Evolutionary conservation across 2,113 vertebrate species (phyloP).

Genomic region (Talpa occidentalis): DNA sequence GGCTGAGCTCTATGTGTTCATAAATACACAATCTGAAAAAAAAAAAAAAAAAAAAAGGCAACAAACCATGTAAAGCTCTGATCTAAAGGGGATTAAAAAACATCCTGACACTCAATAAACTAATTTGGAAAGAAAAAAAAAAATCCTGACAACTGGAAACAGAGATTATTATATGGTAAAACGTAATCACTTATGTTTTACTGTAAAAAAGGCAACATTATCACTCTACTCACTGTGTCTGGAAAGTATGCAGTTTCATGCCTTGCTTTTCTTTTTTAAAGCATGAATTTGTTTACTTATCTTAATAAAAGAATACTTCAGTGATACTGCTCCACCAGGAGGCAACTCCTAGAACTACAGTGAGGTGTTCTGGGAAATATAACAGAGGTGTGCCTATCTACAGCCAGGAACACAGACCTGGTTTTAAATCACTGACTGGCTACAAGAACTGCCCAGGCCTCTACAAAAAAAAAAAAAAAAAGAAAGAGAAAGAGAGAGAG

Average conservation of each 20-base stretch:
- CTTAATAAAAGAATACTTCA: constrained; percentile 15
- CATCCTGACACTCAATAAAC: neutral
- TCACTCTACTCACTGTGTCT: neutral
- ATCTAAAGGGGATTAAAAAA: neutral
- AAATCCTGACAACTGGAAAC: neutral
- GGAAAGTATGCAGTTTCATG: constrained; percentile 17
- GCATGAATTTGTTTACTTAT: constrained; percentile 26
- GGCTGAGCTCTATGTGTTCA: neutral
- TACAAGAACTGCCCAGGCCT: neutral
- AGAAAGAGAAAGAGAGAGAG: neutral
- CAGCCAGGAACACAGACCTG: neutral
- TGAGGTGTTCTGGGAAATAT: neutral
- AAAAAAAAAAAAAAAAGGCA: constrained; percentile 15
- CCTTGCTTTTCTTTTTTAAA: constrained; percentile 23
- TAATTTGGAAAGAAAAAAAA: too few relatives aligned
- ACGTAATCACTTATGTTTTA: neutral
- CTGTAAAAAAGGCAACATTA: neutral
- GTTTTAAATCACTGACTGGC: neutral
- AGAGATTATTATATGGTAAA: neutral
- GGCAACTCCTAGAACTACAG: neutral
- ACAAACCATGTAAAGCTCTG: neutral
- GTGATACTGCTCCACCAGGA: neutral
- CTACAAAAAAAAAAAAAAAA: too few relatives aligned
- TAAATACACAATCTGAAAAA: neutral
- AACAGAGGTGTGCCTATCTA: neutral